Evolutionary conservation across 2,888 invertebrate genomes (phyloP).

Genomic region (Nymphalis polychloros): DNA sequence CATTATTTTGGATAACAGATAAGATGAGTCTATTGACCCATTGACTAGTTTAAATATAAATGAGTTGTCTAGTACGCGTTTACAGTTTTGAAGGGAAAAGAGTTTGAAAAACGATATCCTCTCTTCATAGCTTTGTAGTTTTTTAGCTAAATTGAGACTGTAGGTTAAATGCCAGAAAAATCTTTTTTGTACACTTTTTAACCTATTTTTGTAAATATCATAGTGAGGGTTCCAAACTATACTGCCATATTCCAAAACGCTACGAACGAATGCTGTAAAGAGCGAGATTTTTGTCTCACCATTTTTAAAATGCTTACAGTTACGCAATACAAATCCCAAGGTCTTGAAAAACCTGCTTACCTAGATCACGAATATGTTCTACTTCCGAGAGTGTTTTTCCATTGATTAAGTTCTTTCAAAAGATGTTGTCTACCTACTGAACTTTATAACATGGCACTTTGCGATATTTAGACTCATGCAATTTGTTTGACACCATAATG

Average conservation of each 20-base stretch:
- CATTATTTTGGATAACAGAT: background rate
- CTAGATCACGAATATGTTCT: too few species aligned
- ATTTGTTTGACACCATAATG: too few species aligned
- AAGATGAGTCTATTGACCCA: background rate
- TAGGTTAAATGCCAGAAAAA: background rate
- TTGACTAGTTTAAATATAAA: background rate
- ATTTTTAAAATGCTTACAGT: too few species aligned
- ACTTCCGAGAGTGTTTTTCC: too few species aligned
- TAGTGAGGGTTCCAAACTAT: background rate
- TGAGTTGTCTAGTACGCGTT: background rate
- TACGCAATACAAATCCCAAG: background rate
- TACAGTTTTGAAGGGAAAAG: background rate
- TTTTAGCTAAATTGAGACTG: too few species aligned
- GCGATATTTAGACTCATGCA: too few species aligned
- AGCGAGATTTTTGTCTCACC: background rate
- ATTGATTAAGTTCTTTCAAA: too few species aligned
- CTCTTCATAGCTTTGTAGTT: background rate
- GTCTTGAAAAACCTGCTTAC: background rate
- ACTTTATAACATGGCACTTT: too few species aligned
- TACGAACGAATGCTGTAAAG: background rate
- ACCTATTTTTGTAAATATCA: background rate
- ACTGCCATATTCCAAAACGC: background rate
- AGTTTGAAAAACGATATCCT: background rate
- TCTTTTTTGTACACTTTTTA: too few species aligned
- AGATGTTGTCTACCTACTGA: too few species aligned